A percentile compares a stretch with the other conserved stretches of the same genome.
These are phyloP conservation scores for Plectus sambesii DNA, from an alignment of 1,140 invertebrate species.

Conservation along the genomic window DNA sequence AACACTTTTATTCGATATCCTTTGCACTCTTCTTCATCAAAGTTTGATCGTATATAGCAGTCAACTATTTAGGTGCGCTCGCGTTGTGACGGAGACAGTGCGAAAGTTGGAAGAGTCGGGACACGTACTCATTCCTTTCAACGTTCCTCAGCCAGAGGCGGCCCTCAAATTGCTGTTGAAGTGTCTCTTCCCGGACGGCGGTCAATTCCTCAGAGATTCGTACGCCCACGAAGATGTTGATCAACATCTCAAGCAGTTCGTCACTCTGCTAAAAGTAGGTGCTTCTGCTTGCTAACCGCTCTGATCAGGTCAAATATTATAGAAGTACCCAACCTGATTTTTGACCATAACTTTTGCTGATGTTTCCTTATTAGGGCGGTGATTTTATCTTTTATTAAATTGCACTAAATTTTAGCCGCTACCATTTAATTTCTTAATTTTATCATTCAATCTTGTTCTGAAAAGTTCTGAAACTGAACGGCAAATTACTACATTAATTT, in stretches of 20 bases:
- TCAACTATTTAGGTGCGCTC: conserved; percentile 26
- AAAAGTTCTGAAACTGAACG: too few species aligned
- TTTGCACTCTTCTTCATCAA: background rate
- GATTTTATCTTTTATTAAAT: too few species aligned
- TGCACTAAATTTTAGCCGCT: too few species aligned
- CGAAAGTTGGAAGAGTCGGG: conserved; percentile 28
- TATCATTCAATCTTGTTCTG: too few species aligned
- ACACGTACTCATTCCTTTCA: conserved; percentile 35
- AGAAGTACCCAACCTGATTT: too few species aligned
- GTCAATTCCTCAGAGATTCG: conserved; percentile 28
- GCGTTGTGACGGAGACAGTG: conserved; percentile 38
- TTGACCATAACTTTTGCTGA: too few species aligned
- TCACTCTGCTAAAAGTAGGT: conserved; percentile 21
- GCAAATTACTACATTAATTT: too few species aligned
- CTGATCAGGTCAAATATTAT: too few species aligned
- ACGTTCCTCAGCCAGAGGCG: conserved; percentile 28
- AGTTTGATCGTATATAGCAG: background rate
- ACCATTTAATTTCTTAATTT: too few species aligned
- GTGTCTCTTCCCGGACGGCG: conserved; percentile 35
- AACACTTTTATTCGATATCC: too few species aligned
- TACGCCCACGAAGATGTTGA: conserved; percentile 35
- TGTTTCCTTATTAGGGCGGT: too few species aligned
- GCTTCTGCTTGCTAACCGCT: too few species aligned
- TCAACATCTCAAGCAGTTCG: conserved; percentile 31
- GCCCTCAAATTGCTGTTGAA: conserved; percentile 29